Percentiles rank a stretch among this genome's conserved stretches.
These are phyloP conservation scores for Dysmachus trigonus DNA, from an alignment of 2,888 invertebrate species.

Conservation along the genomic window DNA sequence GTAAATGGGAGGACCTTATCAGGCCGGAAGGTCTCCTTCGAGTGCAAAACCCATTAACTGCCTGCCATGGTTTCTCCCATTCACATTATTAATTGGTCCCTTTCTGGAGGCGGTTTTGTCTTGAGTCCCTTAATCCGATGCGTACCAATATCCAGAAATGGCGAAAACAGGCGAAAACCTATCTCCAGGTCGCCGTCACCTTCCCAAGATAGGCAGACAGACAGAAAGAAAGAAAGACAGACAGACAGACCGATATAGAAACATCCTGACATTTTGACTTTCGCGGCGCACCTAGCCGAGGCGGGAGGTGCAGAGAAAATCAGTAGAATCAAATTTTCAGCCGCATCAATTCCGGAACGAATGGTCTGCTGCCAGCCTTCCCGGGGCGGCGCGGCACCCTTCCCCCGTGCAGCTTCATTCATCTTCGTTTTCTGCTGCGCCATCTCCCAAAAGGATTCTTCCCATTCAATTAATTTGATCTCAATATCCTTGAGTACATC, in stretches of 20 bases:
- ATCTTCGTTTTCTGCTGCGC: constrained; percentile 5
- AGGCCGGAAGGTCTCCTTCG: not conserved
- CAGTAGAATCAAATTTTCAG: constrained; percentile 26
- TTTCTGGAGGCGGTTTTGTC: not conserved
- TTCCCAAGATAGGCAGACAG: not conserved
- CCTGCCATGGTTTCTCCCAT: not conserved
- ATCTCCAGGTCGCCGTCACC: not conserved
- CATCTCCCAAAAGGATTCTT: constrained; percentile 33
- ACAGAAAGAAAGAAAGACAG: not conserved
- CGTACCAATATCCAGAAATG: not conserved
- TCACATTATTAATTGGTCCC: constrained; percentile 22
- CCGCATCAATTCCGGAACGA: not conserved
- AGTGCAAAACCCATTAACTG: not conserved
- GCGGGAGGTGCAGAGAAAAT: not conserved
- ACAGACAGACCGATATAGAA: no score
- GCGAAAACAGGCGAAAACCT: not conserved
- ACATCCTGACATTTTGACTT: not conserved
- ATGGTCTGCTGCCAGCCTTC: not conserved
- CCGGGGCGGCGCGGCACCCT: no score
- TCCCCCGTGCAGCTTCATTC: constrained; percentile 1
- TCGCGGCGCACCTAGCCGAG: not conserved
- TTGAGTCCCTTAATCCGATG: not conserved
- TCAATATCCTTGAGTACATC: constrained; percentile 43
- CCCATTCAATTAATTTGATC: constrained; percentile 41
- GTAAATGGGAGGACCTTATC: constrained; percentile 19